Evolutionary conservation across 2,113 vertebrate species (phyloP).

Genomic region (Phycodurus eques): DNA sequence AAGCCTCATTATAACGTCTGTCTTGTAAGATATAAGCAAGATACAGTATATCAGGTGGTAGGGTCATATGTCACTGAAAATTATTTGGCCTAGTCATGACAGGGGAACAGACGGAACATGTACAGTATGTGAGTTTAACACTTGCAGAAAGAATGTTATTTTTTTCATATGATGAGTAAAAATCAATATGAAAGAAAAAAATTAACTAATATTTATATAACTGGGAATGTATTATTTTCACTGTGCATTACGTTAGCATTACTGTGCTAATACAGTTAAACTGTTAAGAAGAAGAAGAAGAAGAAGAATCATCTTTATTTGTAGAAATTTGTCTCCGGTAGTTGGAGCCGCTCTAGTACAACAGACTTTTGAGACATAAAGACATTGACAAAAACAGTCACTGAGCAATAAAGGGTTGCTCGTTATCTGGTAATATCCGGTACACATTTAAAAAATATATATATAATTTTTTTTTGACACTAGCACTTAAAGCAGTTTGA

Average conservation of each 20-base stretch:
- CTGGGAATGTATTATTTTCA: neutral
- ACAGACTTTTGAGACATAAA: too few relatives aligned
- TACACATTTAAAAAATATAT: too few relatives aligned
- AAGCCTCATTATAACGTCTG: neutral
- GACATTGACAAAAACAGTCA: too few relatives aligned
- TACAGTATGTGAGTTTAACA: conserved; percentile 21
- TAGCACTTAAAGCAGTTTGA: too few relatives aligned
- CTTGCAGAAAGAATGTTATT: conserved; percentile 32
- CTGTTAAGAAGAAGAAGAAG: too few relatives aligned
- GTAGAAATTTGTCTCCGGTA: too few relatives aligned
- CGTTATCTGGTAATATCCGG: too few relatives aligned
- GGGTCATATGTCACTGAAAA: conserved; percentile 32
- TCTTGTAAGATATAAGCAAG: neutral
- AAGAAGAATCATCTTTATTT: too few relatives aligned
- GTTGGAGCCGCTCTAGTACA: too few relatives aligned
- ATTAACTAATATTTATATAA: neutral
- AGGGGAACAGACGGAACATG: conserved; percentile 11
- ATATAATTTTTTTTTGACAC: too few relatives aligned
- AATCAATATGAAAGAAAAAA: neutral
- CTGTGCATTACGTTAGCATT: neutral
- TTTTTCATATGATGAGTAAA: conserved; percentile 2
- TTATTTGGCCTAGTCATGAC: conserved; percentile 31
- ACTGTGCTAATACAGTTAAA: too few relatives aligned
- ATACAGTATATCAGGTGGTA: neutral
- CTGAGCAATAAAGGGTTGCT: too few relatives aligned